Percentiles rank a stretch among this genome's conserved stretches.
Conservation (phyloP, 2,797 vertebrate genomes). For the Malacoctenus gilli region DNA sequence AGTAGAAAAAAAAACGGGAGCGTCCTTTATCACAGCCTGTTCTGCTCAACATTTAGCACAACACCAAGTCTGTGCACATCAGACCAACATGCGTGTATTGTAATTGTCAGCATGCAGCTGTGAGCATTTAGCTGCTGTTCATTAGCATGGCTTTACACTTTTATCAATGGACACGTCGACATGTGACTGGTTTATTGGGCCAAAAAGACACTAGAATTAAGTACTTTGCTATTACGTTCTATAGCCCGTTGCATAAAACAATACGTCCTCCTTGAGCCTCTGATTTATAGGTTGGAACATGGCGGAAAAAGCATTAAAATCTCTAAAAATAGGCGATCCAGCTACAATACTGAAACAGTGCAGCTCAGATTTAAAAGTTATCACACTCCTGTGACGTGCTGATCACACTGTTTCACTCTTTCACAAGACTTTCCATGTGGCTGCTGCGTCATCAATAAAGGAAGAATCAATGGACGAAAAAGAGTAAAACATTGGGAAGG, state of each 20-base stretch:
- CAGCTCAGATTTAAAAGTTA: not conserved
- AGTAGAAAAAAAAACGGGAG: too few species aligned
- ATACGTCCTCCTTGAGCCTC: constrained; percentile 38
- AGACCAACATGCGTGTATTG: not conserved
- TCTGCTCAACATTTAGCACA: not conserved
- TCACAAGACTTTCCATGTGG: too few species aligned
- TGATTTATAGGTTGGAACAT: constrained; percentile 6
- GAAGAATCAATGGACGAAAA: too few species aligned
- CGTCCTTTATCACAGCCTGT: too few species aligned
- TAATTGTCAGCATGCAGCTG: not conserved
- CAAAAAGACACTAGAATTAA: constrained; percentile 17
- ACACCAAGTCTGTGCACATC: not conserved
- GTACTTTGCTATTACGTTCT: constrained; percentile 28
- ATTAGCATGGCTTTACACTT: constrained; percentile 8
- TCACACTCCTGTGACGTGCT: not conserved
- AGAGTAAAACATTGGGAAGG: too few species aligned
- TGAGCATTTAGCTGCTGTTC: constrained; percentile 3
- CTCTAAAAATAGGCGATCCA: not conserved
- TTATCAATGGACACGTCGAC: constrained; percentile 31
- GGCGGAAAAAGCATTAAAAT: constrained; percentile 14
- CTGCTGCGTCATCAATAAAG: too few species aligned
- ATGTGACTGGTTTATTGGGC: constrained; percentile 26
- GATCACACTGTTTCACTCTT: too few species aligned
- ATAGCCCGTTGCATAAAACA: constrained; percentile 32
- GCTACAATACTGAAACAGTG: not conserved